phyloP scores from a whole-genome alignment of 2,888 invertebrate genomes.

The Antheraea assamensis region DNA sequence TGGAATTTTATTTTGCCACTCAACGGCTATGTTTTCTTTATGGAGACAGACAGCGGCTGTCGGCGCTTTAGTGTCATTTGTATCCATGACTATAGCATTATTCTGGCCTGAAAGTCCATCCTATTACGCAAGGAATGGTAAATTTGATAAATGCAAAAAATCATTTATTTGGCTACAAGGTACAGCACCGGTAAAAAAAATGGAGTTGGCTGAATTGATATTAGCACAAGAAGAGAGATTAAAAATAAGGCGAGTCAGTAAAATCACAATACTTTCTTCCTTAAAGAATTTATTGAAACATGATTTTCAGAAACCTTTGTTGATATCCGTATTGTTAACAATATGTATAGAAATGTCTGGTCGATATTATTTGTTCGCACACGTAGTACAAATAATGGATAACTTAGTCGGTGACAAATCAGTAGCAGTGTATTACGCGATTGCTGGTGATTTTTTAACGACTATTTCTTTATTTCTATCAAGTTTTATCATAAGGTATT shows the following conservation, averaged over 20 bases:
- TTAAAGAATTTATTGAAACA: slow-evolving; percentile 29
- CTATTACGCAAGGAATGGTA: slow-evolving; percentile 46
- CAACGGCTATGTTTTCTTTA: slow-evolving; percentile 33
- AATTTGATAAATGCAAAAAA: slow-evolving; percentile 32
- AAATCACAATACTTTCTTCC: not conserved
- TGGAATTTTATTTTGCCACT: slow-evolving; percentile 47
- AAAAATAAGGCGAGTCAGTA: not conserved
- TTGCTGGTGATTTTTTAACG: too few species aligned
- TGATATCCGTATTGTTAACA: slow-evolving; percentile 39
- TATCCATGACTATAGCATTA: slow-evolving; percentile 35
- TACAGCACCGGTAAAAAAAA: too few species aligned
- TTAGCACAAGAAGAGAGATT: too few species aligned
- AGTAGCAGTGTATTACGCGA: too few species aligned
- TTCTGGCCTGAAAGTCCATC: slow-evolving; percentile 57
- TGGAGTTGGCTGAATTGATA: too few species aligned
- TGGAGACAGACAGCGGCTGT: slow-evolving; percentile 26
- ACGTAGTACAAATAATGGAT: too few species aligned
- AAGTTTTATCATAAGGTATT: too few species aligned
- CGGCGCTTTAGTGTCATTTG: slow-evolving; percentile 28
- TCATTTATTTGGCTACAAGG: too few species aligned
- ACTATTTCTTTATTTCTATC: too few species aligned
- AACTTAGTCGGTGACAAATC: too few species aligned
- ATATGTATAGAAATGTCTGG: too few species aligned
- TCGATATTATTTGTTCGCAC: too few species aligned
- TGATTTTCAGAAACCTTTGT: slow-evolving; percentile 46